A percentile compares a stretch with the other conserved stretches of the same genome.
Evolutionary conservation across 1,140 invertebrate genomes (phyloP).

Genomic region (Ceratina australensis): DNA sequence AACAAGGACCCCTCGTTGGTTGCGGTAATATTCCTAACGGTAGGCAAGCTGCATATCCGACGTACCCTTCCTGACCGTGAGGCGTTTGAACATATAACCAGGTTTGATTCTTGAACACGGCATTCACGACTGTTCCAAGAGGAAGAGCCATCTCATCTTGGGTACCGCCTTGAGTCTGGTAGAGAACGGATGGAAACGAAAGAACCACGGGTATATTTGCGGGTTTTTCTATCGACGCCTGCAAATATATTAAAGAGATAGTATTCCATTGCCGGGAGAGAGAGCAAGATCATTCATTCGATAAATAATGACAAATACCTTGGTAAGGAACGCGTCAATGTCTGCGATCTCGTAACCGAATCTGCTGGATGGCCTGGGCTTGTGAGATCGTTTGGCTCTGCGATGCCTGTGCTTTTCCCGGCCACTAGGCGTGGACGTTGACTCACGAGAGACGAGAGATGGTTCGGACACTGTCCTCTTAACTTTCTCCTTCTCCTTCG

Average conservation of each 20-base stretch:
- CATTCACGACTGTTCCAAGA: constrained; percentile 90
- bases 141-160: constrained; percentile 87
- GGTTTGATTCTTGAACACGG: constrained; percentile 89
- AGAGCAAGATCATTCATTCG: no score
- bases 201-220: constrained; percentile 91
- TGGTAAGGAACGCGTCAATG: constrained; percentile 86
- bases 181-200: constrained; percentile 86
- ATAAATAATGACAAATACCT: constrained; percentile 76
- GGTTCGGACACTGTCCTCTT: constrained; percentile 72
- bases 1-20: constrained; percentile 83
- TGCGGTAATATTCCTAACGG: constrained; percentile 86
- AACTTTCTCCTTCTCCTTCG: constrained; percentile 65
- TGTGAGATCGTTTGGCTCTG: constrained; percentile 66
- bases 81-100: constrained; percentile 92
- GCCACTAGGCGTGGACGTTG: constrained; percentile 55
- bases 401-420: constrained; percentile 67
- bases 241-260: constrained; percentile 58
- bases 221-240: constrained; percentile 86
- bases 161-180: constrained; percentile 86
- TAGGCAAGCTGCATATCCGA: constrained; percentile 86
- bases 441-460: constrained; percentile 64
- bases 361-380: constrained; percentile 62
- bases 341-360: constrained; percentile 89
- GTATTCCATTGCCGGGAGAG: no score
- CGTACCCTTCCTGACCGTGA: constrained; percentile 88